Conservation (phyloP, 2,113 vertebrate genomes). For the Pseudopipra pipra region DNA sequence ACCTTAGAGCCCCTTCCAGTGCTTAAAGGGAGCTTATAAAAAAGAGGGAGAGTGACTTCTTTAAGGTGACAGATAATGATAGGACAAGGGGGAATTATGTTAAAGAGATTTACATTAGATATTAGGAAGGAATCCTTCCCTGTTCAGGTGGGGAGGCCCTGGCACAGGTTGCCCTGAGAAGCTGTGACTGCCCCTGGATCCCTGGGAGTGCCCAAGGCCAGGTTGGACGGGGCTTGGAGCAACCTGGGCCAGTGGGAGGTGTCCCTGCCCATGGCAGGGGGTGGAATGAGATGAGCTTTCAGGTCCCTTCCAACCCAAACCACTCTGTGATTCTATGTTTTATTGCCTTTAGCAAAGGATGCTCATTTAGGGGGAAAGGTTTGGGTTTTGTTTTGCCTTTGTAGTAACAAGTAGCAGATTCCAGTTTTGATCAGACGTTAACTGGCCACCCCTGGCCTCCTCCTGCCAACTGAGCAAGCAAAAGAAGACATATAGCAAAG, state of each 20-base stretch:
- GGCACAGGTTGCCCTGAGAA: background rate
- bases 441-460: background rate
- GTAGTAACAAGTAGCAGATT: background rate
- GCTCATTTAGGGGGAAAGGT: background rate
- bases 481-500: background rate
- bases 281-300: rapidly evolving
- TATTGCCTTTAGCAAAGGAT: background rate
- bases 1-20: background rate
- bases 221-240: background rate
- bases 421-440: background rate
- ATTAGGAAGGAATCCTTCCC: background rate
- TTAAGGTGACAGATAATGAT: background rate
- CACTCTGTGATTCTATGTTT: background rate
- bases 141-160: rapidly evolving
- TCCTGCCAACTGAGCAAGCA: background rate
- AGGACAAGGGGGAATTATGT: background rate
- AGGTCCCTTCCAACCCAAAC: rapidly evolving
- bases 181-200: background rate
- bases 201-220: background rate
- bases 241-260: background rate
- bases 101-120: background rate
- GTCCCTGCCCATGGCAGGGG: background rate
- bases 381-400: background rate
- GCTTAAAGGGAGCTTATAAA: background rate
- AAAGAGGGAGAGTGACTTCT: background rate